Evolutionary conservation across 2,113 vertebrate species (phyloP), one percentile per base, ranked within the genome.

Genomic region (Pluvialis apricaria): DNA sequence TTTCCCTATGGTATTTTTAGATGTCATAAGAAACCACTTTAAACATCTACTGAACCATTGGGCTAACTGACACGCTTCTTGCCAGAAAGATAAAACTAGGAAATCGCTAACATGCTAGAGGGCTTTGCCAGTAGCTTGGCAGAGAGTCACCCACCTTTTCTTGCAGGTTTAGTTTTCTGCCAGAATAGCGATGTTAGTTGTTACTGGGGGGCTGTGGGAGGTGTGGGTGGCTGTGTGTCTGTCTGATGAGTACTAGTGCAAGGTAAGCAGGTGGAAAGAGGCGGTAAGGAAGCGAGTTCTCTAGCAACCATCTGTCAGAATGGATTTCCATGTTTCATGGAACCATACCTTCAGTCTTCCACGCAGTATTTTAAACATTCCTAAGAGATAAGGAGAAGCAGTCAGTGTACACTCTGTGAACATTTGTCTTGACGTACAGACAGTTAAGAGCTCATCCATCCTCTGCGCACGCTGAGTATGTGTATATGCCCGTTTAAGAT

Each of bases 161-260:
- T n/a, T 40, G 69, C 42, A 19, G 47, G 8, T 19, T 58, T 7
- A 14, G 24, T 25, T 38, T 38, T 49, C 9, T 34, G 55, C 61
- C n/a, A 60, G 28, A 36, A 16, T 0, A 55, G 29, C 0, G 6
- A 15, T 1, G 11, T 5, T 6, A 13, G 36, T 0, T 45, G 34
- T 0, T 34, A 25, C 2, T 9, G 45, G 21, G 57, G 10, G 18
- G 40, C 16, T 5, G 17, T 28, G 36, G 61, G 26, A 28, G 7
- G 12, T 5, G 14, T 2, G 17, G 5, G 13, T 6, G 65, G 3
- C 13, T 38, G 17, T 13, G 38, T 5, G 21, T 44, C 54, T 54
- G n/a, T 4, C 60, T 54, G 76, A 8, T 6, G 17, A 70, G 34
- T 8, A 34, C n/a, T 10, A 61, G 10, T 0, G 22, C 1, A 4